Evolutionary conservation across 1,140 invertebrate species (phyloP).

Genomic region (Diachasma alloeum): DNA sequence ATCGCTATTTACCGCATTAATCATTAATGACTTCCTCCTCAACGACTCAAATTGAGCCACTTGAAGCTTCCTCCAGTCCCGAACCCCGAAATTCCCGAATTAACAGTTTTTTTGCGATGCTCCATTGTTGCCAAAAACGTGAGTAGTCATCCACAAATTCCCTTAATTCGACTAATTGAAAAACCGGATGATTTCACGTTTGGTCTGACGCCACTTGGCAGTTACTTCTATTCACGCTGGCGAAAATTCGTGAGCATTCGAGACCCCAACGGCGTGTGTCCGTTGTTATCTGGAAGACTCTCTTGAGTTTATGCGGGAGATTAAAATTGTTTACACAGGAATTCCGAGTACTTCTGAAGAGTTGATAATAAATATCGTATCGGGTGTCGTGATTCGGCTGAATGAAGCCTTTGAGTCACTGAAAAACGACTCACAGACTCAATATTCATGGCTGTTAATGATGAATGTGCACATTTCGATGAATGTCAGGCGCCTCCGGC

Average conservation of each 20-base stretch:
- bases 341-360: neutral
- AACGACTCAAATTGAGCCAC: slow-evolving; percentile 12
- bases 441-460: neutral
- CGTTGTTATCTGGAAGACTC: neutral
- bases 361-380: neutral
- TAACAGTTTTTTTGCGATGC: neutral
- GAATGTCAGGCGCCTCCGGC: neutral
- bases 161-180: neutral
- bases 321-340: neutral
- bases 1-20: slow-evolving; percentile 8
- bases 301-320: neutral
- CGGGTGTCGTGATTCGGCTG: neutral
- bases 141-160: neutral
- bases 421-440: neutral
- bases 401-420: neutral
- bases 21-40: slow-evolving; percentile 2
- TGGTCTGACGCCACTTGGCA: neutral
- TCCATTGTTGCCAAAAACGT: neutral
- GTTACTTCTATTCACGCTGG: no score
- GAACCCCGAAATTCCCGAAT: neutral
- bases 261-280: no score
- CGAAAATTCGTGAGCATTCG: no score
- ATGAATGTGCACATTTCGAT: neutral
- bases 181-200: neutral
- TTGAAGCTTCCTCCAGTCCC: neutral